A percentile compares a stretch with the other conserved stretches of the same genome.
Conservation (phyloP, 2,113 vertebrate genomes). For the Chunga burmeisteri region DNA sequence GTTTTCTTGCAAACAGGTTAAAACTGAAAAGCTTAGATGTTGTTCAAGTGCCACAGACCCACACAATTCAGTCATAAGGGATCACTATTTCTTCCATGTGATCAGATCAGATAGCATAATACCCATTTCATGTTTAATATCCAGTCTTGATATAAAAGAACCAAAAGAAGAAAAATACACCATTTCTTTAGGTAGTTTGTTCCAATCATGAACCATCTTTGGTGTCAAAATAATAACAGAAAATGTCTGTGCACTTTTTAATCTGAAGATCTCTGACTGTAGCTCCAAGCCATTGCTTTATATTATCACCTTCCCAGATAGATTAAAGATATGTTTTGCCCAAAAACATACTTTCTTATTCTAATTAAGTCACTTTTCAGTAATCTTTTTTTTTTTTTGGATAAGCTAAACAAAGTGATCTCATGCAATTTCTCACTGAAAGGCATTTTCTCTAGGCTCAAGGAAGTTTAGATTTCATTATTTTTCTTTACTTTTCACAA, state of each 20-base stretch:
- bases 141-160: not conserved
- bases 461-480: not conserved
- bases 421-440: not conserved
- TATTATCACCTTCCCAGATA: not conserved
- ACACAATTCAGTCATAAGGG: not conserved
- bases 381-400: not conserved
- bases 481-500: not conserved
- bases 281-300: not conserved
- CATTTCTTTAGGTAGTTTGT: not conserved
- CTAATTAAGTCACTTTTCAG: not conserved
- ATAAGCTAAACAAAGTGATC: not conserved
- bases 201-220: not conserved
- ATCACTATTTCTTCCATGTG: not conserved
- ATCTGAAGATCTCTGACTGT: not conserved
- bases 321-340: constrained; percentile 6
- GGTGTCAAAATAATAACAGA: constrained; percentile 3
- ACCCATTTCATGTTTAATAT: not conserved
- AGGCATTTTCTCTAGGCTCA: not conserved
- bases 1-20: not conserved
- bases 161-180: not conserved
- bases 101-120: not conserved
- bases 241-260: not conserved
- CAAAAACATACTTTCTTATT: not conserved
- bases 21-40: not conserved
- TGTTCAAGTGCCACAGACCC: not conserved